Conservation (phyloP, 2,113 vertebrate genomes). For the Rutilus rutilus region DNA sequence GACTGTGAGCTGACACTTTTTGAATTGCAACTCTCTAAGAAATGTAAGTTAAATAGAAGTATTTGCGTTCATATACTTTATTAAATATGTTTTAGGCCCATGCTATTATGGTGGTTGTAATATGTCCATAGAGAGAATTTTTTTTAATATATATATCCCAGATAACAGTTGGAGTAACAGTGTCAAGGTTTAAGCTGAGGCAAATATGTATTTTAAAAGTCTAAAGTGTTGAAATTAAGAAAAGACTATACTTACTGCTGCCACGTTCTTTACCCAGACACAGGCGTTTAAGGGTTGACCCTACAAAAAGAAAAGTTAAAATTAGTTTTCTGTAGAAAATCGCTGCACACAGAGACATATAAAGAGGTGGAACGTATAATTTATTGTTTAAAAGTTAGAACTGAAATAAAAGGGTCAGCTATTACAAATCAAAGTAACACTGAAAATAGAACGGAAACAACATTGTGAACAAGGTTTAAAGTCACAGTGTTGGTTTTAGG, state of each 20-base stretch:
- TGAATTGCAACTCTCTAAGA: background rate
- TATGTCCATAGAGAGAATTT: background rate
- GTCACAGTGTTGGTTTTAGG: background rate
- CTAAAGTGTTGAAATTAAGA: slow-evolving; percentile 70
- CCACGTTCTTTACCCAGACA: slow-evolving; percentile 99
- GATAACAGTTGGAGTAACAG: background rate
- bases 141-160: background rate
- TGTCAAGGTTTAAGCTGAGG: background rate
- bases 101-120: background rate
- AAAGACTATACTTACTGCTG: slow-evolving; percentile 86
- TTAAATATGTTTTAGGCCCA: background rate
- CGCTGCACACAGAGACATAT: slow-evolving; percentile 3
- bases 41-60: background rate
- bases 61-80: background rate
- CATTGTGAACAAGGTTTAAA: background rate
- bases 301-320: slow-evolving; percentile 65
- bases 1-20: background rate
- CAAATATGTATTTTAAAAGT: background rate
- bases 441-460: background rate
- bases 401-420: background rate
- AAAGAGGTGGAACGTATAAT: background rate
- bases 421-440: background rate
- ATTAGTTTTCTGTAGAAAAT: slow-evolving; percentile 63
- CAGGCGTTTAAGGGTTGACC: slow-evolving; percentile 97
- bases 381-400: background rate